phyloP scores from a whole-genome alignment of 2,888 invertebrate genomes.

The Cataglyphis albicans region DNA sequence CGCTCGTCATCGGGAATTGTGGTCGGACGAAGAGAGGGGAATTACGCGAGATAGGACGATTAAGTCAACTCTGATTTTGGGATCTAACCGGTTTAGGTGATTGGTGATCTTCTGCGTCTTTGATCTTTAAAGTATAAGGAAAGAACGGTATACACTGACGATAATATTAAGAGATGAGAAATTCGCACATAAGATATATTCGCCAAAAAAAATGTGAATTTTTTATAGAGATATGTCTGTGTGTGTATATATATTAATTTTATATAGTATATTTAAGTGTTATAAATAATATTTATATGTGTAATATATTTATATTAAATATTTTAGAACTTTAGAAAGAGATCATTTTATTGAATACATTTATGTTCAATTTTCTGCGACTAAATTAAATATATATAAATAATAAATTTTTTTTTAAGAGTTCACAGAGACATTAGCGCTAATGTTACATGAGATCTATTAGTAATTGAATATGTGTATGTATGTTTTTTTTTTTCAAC shows the following conservation, averaged over 20 bases:
- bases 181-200: neutral
- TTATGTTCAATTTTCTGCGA: neutral
- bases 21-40: conserved; percentile 15
- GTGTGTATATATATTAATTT: neutral
- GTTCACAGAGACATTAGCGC: neutral
- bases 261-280: neutral
- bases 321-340: neutral
- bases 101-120: neutral
- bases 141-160: neutral
- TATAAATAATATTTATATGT: neutral
- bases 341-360: neutral
- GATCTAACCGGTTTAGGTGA: neutral
- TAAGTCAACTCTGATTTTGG: conserved; percentile 32
- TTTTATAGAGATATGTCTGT: neutral
- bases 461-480: neutral
- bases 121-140: neutral
- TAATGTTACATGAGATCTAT: neutral
- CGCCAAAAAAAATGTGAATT: neutral
- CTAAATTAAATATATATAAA: neutral
- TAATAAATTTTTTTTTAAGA: neutral
- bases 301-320: neutral
- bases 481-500: neutral
- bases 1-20: conserved; percentile 65
- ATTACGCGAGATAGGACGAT: conserved; percentile 24
- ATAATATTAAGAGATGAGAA: neutral